phyloP scores from a whole-genome alignment of 1,140 invertebrate species.

The Halyomorpha halys region DNA sequence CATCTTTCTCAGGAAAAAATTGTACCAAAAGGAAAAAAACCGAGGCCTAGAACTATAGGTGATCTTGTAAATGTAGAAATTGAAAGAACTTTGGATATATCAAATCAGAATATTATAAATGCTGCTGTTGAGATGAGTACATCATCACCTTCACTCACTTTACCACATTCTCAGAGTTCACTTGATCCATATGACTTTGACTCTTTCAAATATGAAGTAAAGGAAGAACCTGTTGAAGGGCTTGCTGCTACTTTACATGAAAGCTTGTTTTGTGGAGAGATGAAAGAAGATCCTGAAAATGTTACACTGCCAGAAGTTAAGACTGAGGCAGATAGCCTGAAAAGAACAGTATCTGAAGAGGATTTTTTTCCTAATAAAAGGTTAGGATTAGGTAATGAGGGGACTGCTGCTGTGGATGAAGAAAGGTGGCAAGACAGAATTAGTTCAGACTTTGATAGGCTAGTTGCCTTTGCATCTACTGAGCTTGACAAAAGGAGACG shows the following conservation, averaged over 20 bases:
- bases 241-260: conserved; percentile 64
- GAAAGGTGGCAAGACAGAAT: conserved; percentile 72
- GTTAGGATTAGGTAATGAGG: not conserved
- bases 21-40: conserved; percentile 27
- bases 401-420: conserved; percentile 34
- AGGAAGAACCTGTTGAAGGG: conserved; percentile 13
- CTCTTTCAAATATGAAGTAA: conserved; percentile 1
- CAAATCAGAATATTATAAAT: conserved; percentile 65
- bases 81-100: conserved; percentile 74
- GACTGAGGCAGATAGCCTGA: not conserved
- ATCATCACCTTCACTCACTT: conserved; percentile 4
- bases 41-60: conserved; percentile 54
- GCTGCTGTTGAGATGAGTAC: conserved; percentile 70
- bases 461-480: conserved; percentile 75
- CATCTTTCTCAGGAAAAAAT: conserved; percentile 63
- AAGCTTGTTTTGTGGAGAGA: conserved; percentile 50
- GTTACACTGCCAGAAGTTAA: not conserved
- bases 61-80: conserved; percentile 79
- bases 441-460: conserved; percentile 72
- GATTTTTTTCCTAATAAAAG: conserved; percentile 12
- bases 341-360: conserved; percentile 4
- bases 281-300: conserved; percentile 15
- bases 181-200: conserved; percentile 1
- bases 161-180: not conserved
- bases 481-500: conserved; percentile 68